Evolutionary conservation across 2,797 vertebrate genomes (phyloP), one percentile per base, ranked within the genome.

Genomic region (Neostethus bicornis): DNA sequence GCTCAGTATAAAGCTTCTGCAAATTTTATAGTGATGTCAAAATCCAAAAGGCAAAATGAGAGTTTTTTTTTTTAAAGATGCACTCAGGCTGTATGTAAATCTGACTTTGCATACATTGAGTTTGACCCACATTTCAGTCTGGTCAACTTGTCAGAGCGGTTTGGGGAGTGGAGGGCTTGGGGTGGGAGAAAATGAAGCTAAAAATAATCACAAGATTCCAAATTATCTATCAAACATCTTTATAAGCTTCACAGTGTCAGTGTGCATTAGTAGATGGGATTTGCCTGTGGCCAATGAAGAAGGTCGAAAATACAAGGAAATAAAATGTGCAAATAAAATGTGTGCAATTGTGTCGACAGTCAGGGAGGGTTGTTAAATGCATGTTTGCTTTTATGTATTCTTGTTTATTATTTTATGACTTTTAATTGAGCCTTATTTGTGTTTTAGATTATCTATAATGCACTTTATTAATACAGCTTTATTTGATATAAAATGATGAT

Each of bases 81-180:
- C 1, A 23, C 21, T 37, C 23, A 5, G 2, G 38, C n/a, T 41
- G n/a, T 17, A 17, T 62, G 1, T 13, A 10, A 47, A 51, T 7
- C 34, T 45, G 49, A 39, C 48, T 4, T 23, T 16, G 2, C 13
- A 24, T 55, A 35, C 29, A 23, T 7, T 42, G 37, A 29, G 21
- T 62, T 55, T 67, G 51, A 57, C 42, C 46, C 32, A 28, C 7
- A 61, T 68, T 59, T 65, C 12, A 55, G 8, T 49, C 14, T 49
- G 41, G 57, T 42, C 59, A 39, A 21, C 17, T 48, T 38, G 29
- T 38, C 53, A 55, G 17, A 43, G 43, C 34, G 41, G 26, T 34
- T 21, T 59, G 5, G 37, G 32, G 11, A 11, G 57, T 51, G 28
- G 5, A n/a, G n/a, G n/a, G n/a, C n/a, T n/a, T n/a, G n/a, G n/a